Evolutionary conservation across 2,888 invertebrate genomes (phyloP).

Genomic region (Melolontha melolontha): DNA sequence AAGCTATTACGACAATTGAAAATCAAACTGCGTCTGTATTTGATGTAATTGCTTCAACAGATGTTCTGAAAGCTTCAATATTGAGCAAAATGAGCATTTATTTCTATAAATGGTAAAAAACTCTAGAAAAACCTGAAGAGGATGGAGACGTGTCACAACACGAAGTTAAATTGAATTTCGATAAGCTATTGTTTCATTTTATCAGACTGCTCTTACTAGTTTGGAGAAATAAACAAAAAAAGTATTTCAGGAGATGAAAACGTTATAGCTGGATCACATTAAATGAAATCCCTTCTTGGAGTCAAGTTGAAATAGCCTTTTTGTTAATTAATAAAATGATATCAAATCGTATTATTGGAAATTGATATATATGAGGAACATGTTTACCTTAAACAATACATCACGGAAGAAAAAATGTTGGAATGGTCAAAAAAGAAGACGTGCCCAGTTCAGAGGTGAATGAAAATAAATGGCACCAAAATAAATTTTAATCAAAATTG

Average conservation of each 20-base stretch:
- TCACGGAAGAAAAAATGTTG: too few relatives aligned
- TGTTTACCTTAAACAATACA: too few relatives aligned
- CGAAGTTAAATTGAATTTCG: conserved; percentile 12
- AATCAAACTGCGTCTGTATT: conserved; percentile 9
- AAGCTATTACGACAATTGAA: conserved; percentile 13
- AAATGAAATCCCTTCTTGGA: conserved; percentile 13
- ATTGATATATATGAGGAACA: too few relatives aligned
- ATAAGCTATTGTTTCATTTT: neutral
- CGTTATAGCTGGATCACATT: conserved; percentile 1
- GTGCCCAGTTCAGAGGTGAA: neutral
- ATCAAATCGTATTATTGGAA: too few relatives aligned
- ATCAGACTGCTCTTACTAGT: conserved; percentile 13
- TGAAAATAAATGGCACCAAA: conserved; percentile 1
- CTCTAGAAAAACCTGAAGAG: conserved; percentile 4
- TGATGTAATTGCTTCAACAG: conserved; percentile 5
- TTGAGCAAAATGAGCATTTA: neutral
- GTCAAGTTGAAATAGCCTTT: conserved; percentile 1
- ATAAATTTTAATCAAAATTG: too few relatives aligned
- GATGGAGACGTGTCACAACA: conserved; percentile 9
- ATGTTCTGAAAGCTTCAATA: conserved; percentile 2
- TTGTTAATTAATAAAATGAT: conserved; percentile 11
- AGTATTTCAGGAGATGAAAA: neutral
- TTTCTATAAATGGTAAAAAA: conserved; percentile 4
- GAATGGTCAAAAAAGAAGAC: too few relatives aligned
- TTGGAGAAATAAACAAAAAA: conserved; percentile 7